Percentiles rank a stretch among this genome's conserved stretches.
Conservation (phyloP, 1,140 invertebrate species). For the Drosophila busckii region DNA sequence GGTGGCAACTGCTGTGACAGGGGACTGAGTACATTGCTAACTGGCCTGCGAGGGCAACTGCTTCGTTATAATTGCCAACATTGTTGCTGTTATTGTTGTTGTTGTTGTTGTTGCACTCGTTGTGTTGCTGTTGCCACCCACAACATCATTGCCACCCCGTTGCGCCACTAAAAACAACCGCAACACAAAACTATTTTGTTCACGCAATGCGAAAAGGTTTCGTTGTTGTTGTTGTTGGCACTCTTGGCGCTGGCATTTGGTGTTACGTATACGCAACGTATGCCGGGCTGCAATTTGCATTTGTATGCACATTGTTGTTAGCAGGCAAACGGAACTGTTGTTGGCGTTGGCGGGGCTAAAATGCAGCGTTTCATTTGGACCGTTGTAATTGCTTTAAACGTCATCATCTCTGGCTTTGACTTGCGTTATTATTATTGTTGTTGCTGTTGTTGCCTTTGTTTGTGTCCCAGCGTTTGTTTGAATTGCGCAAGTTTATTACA, state of each 20-base stretch:
- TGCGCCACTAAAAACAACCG: constrained; percentile 66
- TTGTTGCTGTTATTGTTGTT: constrained; percentile 21
- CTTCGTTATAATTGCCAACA: constrained; percentile 59
- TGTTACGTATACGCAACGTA: constrained; percentile 70
- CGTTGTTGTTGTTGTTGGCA: constrained; percentile 27
- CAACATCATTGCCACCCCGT: constrained; percentile 14
- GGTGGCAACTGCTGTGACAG: too few species aligned
- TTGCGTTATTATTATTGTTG: constrained; percentile 23
- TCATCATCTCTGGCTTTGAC: constrained; percentile 52
- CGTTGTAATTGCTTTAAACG: constrained; percentile 68
- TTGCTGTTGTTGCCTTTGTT: constrained; percentile 23
- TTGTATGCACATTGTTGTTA: constrained; percentile 71
- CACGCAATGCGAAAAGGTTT: constrained; percentile 70
- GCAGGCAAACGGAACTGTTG: constrained; percentile 1
- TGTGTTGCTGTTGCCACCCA: constrained; percentile 19
- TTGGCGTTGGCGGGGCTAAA: background rate
- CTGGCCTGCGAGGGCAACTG: constrained; percentile 34
- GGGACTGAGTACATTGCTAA: too few species aligned
- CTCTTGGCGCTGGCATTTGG: constrained; percentile 57
- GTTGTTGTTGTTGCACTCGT: constrained; percentile 19
- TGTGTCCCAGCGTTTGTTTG: constrained; percentile 10
- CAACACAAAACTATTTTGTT: constrained; percentile 76
- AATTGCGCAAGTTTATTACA: constrained; percentile 42
- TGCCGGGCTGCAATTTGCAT: constrained; percentile 63
- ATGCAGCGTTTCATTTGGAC: constrained; percentile 32